Percentiles rank a stretch among this genome's conserved stretches.
Conservation (phyloP, 2,113 vertebrate genomes). For the Scomber colias region DNA sequence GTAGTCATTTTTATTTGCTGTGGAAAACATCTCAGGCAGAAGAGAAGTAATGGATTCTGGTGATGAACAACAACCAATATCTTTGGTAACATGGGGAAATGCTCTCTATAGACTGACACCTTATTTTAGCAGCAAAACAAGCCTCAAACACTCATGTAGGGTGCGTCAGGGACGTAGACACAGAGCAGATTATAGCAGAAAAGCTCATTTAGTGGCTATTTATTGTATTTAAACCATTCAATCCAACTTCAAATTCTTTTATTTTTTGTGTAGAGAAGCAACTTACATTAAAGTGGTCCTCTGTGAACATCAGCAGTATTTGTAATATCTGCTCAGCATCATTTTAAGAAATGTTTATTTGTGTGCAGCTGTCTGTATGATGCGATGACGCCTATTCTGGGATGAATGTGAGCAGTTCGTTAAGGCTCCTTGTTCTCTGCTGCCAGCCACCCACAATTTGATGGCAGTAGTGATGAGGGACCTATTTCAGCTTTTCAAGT, state of each 20-base stretch:
- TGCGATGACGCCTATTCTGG: slow-evolving; percentile 40
- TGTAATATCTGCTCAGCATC: slow-evolving; percentile 25
- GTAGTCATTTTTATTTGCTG: slow-evolving; percentile 41
- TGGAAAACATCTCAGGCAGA: slow-evolving; percentile 38
- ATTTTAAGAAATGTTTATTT: background rate
- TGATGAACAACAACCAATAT: slow-evolving; percentile 60
- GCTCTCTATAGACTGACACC: slow-evolving; percentile 6
- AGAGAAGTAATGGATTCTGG: slow-evolving; percentile 46
- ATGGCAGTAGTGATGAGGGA: slow-evolving; percentile 79
- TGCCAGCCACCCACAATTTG: slow-evolving; percentile 76
- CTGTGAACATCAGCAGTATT: slow-evolving; percentile 24
- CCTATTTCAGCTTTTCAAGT: slow-evolving; percentile 79
- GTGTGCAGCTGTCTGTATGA: slow-evolving; percentile 31
- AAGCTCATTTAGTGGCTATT: slow-evolving; percentile 13
- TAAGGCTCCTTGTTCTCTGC: slow-evolving; percentile 67
- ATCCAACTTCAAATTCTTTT: background rate
- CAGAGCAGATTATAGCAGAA: background rate
- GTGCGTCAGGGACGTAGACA: slow-evolving; percentile 1
- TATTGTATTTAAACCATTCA: slow-evolving; percentile 10
- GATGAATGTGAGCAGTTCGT: slow-evolving; percentile 67
- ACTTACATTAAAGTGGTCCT: slow-evolving; percentile 7
- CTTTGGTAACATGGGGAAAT: slow-evolving; percentile 28
- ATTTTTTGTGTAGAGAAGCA: background rate
- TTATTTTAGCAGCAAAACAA: slow-evolving; percentile 30
- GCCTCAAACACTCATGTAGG: background rate